Base-by-base conservation (phyloP, 2,888 invertebrate genomes). In the Rotaria magnacalcarata region DNA sequence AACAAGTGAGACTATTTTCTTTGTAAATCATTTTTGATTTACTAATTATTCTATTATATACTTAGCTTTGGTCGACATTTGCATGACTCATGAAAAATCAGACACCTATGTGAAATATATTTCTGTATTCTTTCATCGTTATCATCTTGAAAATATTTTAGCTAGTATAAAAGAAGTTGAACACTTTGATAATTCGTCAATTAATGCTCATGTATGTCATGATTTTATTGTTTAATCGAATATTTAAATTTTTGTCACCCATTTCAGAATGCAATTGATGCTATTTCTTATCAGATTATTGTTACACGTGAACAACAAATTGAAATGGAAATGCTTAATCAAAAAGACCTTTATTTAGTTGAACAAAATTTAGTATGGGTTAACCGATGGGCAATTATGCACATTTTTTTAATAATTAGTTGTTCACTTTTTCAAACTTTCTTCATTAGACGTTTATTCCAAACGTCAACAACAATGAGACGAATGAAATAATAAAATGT, bases 371-470 rank as follows among this genome's bases (percentile, higher is more conserved):
- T 47, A 14, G 2, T 11, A 11, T 80, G 80, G 80, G 80, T 80
- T n/a, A 24, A 80, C 24, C 47, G n/a, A n/a, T 80, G 80, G 80
- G 80, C 80, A 47, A n/a, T 80, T 10, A 80, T 80, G 5, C 80
- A 80, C 24, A 43, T 80, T 10, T 4, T 43, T n/a, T n/a, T 80
- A 47, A 80, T 80, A 8, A 80, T 80, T 80, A 47, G 47, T 47
- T 80, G 80, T 47, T n/a, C 14, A 47, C 24, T 43, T n/a, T 80
- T 80, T 47, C 80, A 80, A 80, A 80, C 80, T 47, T 47, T 47
- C n/a, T 80, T 80, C n/a, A 80, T 80, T 47, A 43, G 47, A 80
- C 43, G 80, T n/a, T n/a, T 80, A 80, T 80, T 80, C n/a, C 43
- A 80, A 47, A 80, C 80, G 47, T 14, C 67, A 2, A 19, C 34